Conservation (phyloP, 37 sponge, comb jelly and placozoan genomes). For the Corticium candelabrum region DNA sequence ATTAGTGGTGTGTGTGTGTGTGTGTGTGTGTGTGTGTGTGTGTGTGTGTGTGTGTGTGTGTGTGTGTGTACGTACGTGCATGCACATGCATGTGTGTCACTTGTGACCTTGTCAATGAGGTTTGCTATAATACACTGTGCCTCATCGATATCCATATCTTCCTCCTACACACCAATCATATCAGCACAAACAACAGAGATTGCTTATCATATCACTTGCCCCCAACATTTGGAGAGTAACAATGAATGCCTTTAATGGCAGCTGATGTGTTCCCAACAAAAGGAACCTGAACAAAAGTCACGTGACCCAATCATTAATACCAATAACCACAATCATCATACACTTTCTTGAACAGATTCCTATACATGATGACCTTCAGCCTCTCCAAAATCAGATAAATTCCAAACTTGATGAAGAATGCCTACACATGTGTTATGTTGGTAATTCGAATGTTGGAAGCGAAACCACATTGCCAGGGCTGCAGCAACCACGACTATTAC, state of each 20-base stretch:
- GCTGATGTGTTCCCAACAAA: slow-evolving; percentile 39
- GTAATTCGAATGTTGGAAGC: too few relatives aligned
- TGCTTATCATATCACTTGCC: slow-evolving; percentile 9
- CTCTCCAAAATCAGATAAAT: slow-evolving; percentile 88
- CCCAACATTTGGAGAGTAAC: slow-evolving; percentile 35
- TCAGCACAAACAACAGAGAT: too few relatives aligned
- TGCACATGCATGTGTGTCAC: not conserved
- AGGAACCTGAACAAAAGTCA: slow-evolving; percentile 31
- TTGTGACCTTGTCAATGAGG: slow-evolving; percentile 86
- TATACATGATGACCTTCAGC: slow-evolving; percentile 67
- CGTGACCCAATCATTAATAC: not conserved
- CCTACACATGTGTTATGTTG: not conserved
- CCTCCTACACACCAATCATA: slow-evolving; percentile 20
- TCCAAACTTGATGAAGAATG: slow-evolving; percentile 77
- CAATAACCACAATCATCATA: slow-evolving; percentile 19
- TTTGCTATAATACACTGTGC: slow-evolving; percentile 91
- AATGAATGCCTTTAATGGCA: slow-evolving; percentile 47
- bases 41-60: slow-evolving; percentile 5
- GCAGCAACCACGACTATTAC: too few relatives aligned
- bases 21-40: slow-evolving; percentile 2
- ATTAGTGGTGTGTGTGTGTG: not conserved
- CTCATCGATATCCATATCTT: slow-evolving; percentile 76
- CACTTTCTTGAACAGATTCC: slow-evolving; percentile 97
- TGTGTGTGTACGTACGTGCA: not conserved
- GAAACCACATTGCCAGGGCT: too few relatives aligned